Evolutionary conservation across 2,797 vertebrate genomes (phyloP).

Genomic region (Calcarius lapponicus): DNA sequence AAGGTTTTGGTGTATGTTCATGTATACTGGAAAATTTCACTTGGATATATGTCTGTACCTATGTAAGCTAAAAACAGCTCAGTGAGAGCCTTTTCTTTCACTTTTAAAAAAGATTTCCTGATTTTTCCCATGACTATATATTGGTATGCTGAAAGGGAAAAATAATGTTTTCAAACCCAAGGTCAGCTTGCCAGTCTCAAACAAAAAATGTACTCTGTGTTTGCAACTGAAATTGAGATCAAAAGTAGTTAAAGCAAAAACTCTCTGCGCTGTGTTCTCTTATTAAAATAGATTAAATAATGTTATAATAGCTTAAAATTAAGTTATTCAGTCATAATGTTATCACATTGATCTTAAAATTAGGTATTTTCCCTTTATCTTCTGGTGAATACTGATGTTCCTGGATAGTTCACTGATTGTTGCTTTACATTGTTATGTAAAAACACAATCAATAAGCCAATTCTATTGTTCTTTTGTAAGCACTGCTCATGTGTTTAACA

Average conservation of each 20-base stretch:
- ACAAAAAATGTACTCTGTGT: background rate
- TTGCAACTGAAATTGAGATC: background rate
- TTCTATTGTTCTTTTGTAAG: background rate
- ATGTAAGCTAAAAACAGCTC: background rate
- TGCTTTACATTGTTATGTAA: background rate
- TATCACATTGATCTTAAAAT: background rate
- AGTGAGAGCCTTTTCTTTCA: background rate
- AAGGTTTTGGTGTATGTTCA: background rate
- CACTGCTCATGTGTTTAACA: background rate
- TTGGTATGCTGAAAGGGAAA: background rate
- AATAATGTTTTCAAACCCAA: background rate
- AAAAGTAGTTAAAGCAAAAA: background rate
- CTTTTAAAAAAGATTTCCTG: background rate
- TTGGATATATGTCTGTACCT: background rate
- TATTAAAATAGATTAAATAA: background rate
- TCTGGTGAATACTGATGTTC: background rate
- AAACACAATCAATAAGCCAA: background rate
- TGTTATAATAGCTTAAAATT: background rate
- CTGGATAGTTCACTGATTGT: background rate
- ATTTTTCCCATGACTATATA: background rate
- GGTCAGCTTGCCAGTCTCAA: background rate
- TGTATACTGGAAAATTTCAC: background rate
- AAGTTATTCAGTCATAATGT: background rate
- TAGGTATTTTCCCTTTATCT: background rate
- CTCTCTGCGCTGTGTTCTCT: background rate